Evolutionary conservation across 2,888 invertebrate genomes (phyloP).

Genomic region (Ochropleura plecta): DNA sequence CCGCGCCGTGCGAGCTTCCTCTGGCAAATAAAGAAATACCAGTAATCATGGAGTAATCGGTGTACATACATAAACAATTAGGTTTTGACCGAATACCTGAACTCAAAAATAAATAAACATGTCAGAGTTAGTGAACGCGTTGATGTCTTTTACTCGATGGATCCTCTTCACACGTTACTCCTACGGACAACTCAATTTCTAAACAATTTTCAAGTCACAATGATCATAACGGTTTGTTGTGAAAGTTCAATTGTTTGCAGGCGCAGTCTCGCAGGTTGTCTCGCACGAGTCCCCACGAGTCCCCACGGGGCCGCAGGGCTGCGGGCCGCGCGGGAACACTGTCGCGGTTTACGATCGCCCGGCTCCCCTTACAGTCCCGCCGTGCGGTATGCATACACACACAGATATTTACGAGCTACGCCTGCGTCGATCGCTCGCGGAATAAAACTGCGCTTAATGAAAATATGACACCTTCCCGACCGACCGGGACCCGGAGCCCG

Average conservation of each 20-base stretch:
- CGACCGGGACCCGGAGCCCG: slow-evolving; percentile 2
- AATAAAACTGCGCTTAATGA: slow-evolving; percentile 63
- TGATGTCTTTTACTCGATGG: slow-evolving; percentile 68
- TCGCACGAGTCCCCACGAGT: slow-evolving; percentile 1
- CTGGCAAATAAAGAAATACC: too few relatives aligned
- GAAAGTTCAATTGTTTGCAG: background rate
- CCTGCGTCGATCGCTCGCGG: slow-evolving; percentile 47
- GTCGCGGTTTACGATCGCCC: slow-evolving; percentile 42
- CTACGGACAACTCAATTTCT: background rate
- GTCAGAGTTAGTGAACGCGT: slow-evolving; percentile 52
- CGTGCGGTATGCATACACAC: background rate
- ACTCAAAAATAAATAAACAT: too few relatives aligned
- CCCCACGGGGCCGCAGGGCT: background rate
- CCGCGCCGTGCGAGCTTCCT: too few relatives aligned
- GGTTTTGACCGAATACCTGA: too few relatives aligned
- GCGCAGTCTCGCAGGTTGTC: slow-evolving; percentile 6
- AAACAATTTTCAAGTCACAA: background rate
- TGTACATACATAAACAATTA: too few relatives aligned
- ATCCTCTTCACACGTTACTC: background rate
- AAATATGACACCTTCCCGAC: slow-evolving; percentile 62
- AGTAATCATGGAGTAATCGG: too few relatives aligned
- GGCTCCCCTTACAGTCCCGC: slow-evolving; percentile 16
- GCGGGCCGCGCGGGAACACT: background rate
- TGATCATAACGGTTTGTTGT: background rate
- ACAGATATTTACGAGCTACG: slow-evolving; percentile 50